Evolutionary conservation across 1,140 invertebrate species (phyloP).

Genomic region (Drosophila sp.): DNA sequence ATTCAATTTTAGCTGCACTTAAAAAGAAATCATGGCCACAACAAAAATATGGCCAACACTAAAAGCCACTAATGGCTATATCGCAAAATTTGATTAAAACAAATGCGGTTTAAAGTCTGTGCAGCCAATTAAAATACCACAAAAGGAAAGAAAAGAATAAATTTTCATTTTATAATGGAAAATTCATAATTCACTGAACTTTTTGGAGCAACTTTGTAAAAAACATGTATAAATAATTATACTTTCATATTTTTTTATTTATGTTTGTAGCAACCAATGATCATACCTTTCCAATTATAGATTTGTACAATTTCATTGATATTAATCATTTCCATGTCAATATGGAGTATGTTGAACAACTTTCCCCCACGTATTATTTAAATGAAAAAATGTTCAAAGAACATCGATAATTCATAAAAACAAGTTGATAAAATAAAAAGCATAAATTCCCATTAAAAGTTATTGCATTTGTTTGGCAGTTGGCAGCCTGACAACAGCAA

Average conservation of each 20-base stretch:
- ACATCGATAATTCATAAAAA: constrained; percentile 49
- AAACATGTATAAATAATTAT: too few species aligned
- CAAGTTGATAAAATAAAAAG: constrained; percentile 51
- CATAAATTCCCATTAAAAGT: constrained; percentile 81
- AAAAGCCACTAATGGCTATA: constrained; percentile 57
- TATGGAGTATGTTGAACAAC: not conserved
- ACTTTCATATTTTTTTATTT: too few species aligned
- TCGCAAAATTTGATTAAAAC: constrained; percentile 35
- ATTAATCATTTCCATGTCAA: not conserved
- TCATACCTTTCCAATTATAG: too few species aligned
- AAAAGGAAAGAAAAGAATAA: not conserved
- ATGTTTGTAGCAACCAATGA: too few species aligned
- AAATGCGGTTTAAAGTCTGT: constrained; percentile 2
- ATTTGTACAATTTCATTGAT: not conserved
- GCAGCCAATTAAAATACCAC: not conserved
- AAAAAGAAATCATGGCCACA: constrained; percentile 25
- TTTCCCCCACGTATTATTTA: constrained; percentile 8
- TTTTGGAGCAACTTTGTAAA: not conserved
- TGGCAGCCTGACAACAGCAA: constrained; percentile 58
- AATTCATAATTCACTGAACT: not conserved
- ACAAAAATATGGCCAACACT: constrained; percentile 28
- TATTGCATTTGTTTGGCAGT: constrained; percentile 53
- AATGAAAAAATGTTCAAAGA: constrained; percentile 23
- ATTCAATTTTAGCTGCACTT: constrained; percentile 59
- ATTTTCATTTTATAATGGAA: not conserved